Evolutionary conservation across 1,140 invertebrate genomes (phyloP), one percentile per base, ranked within the genome.

Genomic region (Leptinotarsa texana): DNA sequence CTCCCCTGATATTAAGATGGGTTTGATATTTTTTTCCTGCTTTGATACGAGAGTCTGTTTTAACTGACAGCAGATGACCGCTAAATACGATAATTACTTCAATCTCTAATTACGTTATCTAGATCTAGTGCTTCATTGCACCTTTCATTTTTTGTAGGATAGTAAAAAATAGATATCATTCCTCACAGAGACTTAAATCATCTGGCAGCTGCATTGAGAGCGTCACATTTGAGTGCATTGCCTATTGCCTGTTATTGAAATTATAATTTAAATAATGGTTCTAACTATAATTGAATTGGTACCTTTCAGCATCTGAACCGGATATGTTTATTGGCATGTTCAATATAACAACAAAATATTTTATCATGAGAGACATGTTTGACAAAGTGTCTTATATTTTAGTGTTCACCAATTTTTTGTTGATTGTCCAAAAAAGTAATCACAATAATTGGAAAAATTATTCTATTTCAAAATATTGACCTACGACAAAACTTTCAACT

Each of bases 121-220:
- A n/a, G 51, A 57, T 57, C 51, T 13, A 18, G 51, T 57, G 51
- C 17, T 57, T 3, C 51, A 17, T 13, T 57, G 51, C 51, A 57
- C 51, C 51, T 57, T 57, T 57, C 1, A 57, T 57, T 57, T 57
- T 57, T 57, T 57, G 15, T n/a, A 2, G 51, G n/a, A 57, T 57
- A 57, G 51, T 57, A 57, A 57, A 57, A 57, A 57, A 57, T 57
- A 57, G 51, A 57, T 57, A 57, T 57, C 51, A 57, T 57, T 57
- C 51, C 51, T 4, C n/a, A 57, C 6, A 18, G 51, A 57, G 51
- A 57, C n/a, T 57, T 57, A 18, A 17, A 57, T 57, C 51, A 57
- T 57, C 51, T 57, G n/a, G 51, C 51, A 57, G 51, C 51, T 57
- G 51, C 51, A 18, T 18, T n/a, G 13, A 18, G 4, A 18, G 51